phyloP scores from a whole-genome alignment of 2,797 vertebrate genomes.

The Schizothorax lantsangensis region DNA sequence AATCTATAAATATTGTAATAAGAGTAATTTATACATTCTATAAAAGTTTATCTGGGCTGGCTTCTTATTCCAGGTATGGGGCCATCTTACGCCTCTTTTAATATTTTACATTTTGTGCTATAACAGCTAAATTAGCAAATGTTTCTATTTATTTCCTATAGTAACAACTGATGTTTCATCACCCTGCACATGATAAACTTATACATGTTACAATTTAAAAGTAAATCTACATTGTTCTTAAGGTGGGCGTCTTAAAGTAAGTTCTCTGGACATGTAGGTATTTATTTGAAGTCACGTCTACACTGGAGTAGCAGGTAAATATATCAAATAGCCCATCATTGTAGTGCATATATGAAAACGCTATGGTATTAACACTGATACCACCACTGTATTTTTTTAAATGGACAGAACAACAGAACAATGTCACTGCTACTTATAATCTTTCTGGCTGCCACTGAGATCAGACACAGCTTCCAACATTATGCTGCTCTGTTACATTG shows the following conservation, averaged over 20 bases:
- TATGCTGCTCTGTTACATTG: conserved; percentile 12
- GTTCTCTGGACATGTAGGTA: neutral
- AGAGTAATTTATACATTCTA: neutral
- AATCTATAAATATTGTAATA: neutral
- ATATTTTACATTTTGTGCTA: neutral
- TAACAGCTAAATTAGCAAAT: neutral
- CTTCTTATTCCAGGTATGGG: neutral
- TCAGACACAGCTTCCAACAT: neutral
- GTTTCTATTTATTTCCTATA: neutral
- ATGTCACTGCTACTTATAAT: neutral
- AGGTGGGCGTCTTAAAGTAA: neutral
- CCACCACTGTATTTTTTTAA: neutral
- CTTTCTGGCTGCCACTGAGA: conserved; percentile 10
- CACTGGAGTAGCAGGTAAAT: neutral
- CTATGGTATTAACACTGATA: neutral
- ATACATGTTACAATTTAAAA: neutral
- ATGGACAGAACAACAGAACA: conserved; percentile 1
- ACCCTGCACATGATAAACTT: neutral
- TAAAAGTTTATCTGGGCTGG: neutral
- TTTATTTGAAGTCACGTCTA: neutral
- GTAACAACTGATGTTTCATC: neutral
- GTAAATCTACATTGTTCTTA: neutral
- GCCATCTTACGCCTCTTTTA: neutral
- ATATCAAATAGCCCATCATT: neutral
- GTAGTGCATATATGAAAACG: neutral